Evolutionary conservation across 2,113 vertebrate genomes (phyloP).

Genomic region (Stegastes partitus): DNA sequence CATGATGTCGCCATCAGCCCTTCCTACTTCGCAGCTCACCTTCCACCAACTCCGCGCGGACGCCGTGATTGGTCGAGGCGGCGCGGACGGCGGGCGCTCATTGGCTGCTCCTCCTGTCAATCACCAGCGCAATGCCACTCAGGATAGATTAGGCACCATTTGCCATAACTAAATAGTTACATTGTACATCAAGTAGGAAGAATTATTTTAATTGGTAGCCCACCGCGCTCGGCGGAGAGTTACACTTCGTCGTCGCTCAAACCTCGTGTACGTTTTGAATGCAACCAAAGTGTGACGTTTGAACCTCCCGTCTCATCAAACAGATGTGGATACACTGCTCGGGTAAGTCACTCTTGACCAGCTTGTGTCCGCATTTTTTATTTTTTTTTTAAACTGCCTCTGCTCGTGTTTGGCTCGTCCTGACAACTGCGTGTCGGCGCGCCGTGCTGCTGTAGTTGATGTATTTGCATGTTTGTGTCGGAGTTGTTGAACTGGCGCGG

Average conservation of each 20-base stretch:
- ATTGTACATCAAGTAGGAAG: constrained; percentile 74
- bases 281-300: constrained; percentile 51
- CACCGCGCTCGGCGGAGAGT: constrained; percentile 54
- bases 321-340: constrained; percentile 84
- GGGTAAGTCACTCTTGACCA: constrained; percentile 82
- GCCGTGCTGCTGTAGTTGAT: not conserved
- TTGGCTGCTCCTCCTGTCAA: constrained; percentile 73
- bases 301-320: constrained; percentile 59
- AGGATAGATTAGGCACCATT: constrained; percentile 85
- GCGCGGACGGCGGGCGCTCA: constrained; percentile 30
- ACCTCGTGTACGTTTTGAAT: constrained; percentile 27
- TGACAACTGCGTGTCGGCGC: constrained; percentile 48
- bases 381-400: not conserved
- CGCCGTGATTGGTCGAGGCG: constrained; percentile 69
- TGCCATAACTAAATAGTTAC: constrained; percentile 86
- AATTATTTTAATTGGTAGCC: constrained; percentile 63
- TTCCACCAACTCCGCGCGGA: constrained; percentile 60
- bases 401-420: constrained; percentile 29
- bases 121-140: constrained; percentile 76
- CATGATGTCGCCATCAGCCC: constrained; percentile 78
- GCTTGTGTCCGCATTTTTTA: constrained; percentile 62
- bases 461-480: constrained; percentile 15
- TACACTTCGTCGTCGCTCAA: not conserved
- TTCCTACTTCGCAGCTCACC: constrained; percentile 72
- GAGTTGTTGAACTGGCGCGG: constrained; percentile 40